These are phyloP conservation scores for Diploptera punctata DNA, from an alignment of 2,888 invertebrate genomes.

Conservation along the genomic window DNA sequence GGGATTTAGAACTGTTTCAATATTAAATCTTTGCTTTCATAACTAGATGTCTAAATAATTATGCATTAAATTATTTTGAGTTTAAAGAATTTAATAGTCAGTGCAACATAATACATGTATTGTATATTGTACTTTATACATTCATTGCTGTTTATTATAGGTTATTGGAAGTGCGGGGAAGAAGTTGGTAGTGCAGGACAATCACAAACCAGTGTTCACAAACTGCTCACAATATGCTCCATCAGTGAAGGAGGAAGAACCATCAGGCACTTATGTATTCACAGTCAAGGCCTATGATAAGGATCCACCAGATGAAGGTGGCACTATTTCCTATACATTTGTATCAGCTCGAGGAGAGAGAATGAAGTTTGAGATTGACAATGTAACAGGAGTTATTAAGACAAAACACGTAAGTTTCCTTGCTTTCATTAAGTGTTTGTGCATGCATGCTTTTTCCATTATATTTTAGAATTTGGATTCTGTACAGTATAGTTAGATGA, in stretches of 20 bases:
- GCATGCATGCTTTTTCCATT: no score
- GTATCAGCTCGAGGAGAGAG: conserved; percentile 76
- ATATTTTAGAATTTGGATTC: no score
- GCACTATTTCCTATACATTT: conserved; percentile 82
- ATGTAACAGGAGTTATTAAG: conserved; percentile 75
- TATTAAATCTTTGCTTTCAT: no score
- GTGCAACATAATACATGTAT: no score
- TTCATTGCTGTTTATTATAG: no score
- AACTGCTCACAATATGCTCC: conserved; percentile 85
- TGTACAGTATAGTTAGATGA: no score
- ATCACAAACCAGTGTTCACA: conserved; percentile 87
- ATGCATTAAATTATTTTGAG: no score
- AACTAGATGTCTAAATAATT: no score
- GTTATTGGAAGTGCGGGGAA: background rate
- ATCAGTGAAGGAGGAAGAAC: conserved; percentile 79
- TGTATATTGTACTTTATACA: no score
- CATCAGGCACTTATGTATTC: conserved; percentile 75
- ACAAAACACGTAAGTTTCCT: conserved; percentile 67
- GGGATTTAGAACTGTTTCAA: no score
- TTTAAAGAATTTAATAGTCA: no score
- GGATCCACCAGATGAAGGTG: conserved; percentile 76
- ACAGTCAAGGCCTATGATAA: conserved; percentile 74
- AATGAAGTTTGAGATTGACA: conserved; percentile 80
- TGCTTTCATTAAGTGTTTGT: background rate
- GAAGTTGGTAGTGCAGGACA: conserved; percentile 57